Evolutionary conservation across 2,888 invertebrate species (phyloP).

Genomic region (Tortrix viridana): DNA sequence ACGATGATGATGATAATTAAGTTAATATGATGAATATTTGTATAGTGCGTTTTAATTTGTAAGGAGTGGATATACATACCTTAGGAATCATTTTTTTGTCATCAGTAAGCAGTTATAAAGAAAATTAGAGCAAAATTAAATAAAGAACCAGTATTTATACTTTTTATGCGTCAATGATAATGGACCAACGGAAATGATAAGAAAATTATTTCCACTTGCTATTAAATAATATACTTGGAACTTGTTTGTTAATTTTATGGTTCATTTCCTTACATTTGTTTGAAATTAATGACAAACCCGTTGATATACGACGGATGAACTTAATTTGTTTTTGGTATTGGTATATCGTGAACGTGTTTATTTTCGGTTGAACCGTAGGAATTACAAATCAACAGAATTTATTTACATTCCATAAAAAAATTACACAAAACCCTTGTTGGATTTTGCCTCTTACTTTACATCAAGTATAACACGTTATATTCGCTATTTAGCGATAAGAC

Average conservation of each 20-base stretch:
- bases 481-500: no score
- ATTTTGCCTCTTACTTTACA: no score
- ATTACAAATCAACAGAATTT: no score
- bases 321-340: not conserved
- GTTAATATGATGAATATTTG: not conserved
- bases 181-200: not conserved
- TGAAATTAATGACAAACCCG: not conserved
- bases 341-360: no score
- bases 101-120: no score
- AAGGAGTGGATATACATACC: constrained; percentile 24
- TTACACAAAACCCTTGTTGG: no score
- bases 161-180: not conserved
- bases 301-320: not conserved
- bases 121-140: not conserved
- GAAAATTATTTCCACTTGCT: constrained; percentile 1
- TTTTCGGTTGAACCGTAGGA: no score
- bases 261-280: not conserved
- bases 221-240: not conserved
- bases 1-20: no score
- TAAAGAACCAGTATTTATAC: not conserved
- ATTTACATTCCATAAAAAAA: no score
- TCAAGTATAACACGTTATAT: no score
- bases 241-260: not conserved
- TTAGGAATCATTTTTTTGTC: constrained; percentile 36
- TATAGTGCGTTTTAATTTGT: not conserved